phyloP scores from a whole-genome alignment of 2,797 vertebrate species.

The Diplodus sargus region DNA sequence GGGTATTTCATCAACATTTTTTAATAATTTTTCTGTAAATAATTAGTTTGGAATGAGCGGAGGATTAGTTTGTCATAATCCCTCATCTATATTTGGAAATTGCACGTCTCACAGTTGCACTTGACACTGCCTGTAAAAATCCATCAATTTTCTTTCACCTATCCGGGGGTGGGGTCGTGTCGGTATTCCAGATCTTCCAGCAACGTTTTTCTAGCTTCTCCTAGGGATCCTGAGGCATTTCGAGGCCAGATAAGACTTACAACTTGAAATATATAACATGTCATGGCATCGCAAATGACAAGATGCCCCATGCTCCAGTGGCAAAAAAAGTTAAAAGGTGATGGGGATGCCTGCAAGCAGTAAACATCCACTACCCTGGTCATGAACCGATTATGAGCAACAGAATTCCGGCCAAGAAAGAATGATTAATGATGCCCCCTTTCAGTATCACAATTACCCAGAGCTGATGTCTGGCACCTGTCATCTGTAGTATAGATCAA shows the following conservation, averaged over 20 bases:
- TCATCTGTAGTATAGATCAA: constrained; percentile 78
- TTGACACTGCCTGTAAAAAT: background rate
- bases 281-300: constrained; percentile 6
- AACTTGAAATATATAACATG: background rate
- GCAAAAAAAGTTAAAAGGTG: constrained; percentile 40
- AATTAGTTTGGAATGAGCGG: constrained; percentile 35
- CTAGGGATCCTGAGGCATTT: no score
- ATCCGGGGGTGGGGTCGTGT: no score
- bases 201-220: no score
- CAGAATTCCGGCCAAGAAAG: constrained; percentile 47
- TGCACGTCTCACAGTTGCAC: constrained; percentile 12
- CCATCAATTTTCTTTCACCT: no score
- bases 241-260: no score
- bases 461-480: constrained; percentile 81
- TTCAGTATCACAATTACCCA: constrained; percentile 79
- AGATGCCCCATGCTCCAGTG: background rate
- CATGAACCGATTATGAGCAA: constrained; percentile 41
- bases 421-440: constrained; percentile 68
- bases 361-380: constrained; percentile 29
- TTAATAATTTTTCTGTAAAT: constrained; percentile 39
- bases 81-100: constrained; percentile 21
- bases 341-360: constrained; percentile 19
- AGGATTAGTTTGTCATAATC: constrained; percentile 40
- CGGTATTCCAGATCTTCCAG: no score
- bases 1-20: constrained; percentile 46